Base-by-base conservation (phyloP, 2,888 invertebrate genomes). In the Xylota sylvarum region DNA sequence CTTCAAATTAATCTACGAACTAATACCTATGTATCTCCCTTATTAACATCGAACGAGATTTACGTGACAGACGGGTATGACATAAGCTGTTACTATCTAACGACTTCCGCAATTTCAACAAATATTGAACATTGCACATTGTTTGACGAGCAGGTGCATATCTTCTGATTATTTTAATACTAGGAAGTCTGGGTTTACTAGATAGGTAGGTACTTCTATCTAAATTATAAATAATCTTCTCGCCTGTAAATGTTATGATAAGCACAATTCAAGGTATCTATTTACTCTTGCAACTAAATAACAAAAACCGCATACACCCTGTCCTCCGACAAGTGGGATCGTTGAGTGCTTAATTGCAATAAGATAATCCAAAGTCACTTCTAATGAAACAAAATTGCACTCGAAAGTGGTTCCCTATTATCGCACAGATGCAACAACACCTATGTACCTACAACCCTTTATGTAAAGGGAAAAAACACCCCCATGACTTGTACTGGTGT, bases 71-170 rank as follows among this genome's bases (percentile, higher is more conserved):
- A 23, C n/a, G 19, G 7, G 27, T 2, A 30, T 62, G 50, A 62
- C 43, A 55, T 55, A 56, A 77, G 43, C 50, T 23, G n/a, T 10
- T 3, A 6, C 27, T 74, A 67, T 79, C 62, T 69, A 74, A 48
- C 27, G 17, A 84, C 74, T 84, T 84, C 84, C 84, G 55, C 73
- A 74, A 69, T 84, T 74, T 69, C 2, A 73, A 19, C 32, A 79
- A 79, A 64, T 58, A 64, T 62, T 43, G 23, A 50, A 48, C 30
- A 27, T 23, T 60, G 69, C 43, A 50, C 62, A 12, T 17, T 5
- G n/a, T 76, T 37, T 72, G 72, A 60, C 37, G 50, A 46, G 58
- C 35, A 48, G 7, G 27, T 35, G 35, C 46, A 48, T 56, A 14
- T n/a, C 9, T 40, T 43, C 2, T 43, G 40, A 64, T 81, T 81